Evolutionary conservation across 37 sponge, comb jelly and placozoan genomes (phyloP).

Genomic region (Aplysina aerophoba): DNA sequence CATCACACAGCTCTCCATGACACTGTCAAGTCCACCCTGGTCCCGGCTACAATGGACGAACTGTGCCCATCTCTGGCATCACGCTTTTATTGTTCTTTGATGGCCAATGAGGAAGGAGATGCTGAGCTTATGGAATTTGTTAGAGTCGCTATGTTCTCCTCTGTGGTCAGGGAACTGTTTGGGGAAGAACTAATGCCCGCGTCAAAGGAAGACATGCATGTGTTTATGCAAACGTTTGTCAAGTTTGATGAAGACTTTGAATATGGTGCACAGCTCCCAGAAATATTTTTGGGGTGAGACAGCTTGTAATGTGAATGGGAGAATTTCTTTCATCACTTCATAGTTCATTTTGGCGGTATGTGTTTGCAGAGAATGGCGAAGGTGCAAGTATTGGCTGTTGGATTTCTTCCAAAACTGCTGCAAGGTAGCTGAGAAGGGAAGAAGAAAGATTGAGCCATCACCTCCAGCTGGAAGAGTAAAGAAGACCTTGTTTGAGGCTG

Average conservation of each 20-base stretch:
- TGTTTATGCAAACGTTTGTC: constrained; percentile 47
- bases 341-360: neutral
- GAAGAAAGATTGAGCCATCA: neutral
- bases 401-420: constrained; percentile 23
- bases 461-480: neutral
- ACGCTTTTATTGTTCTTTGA: constrained; percentile 32
- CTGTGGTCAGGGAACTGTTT: constrained; percentile 73
- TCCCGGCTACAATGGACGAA: constrained; percentile 23
- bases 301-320: neutral
- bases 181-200: constrained; percentile 59
- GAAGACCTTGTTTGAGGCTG: constrained; percentile 48
- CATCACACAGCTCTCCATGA: constrained; percentile 70
- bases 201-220: constrained; percentile 35
- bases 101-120: constrained; percentile 20
- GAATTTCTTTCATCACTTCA: neutral
- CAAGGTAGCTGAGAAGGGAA: neutral
- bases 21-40: constrained; percentile 53
- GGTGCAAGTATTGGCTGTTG: constrained; percentile 44
- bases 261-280: constrained; percentile 81
- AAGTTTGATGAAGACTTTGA: constrained; percentile 88
- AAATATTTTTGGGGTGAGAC: constrained; percentile 67
- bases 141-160: constrained; percentile 61
- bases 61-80: constrained; percentile 48
- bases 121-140: constrained; percentile 78
- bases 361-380: constrained; percentile 52